These are phyloP conservation scores for Azemiops feae DNA, from an alignment of 2,113 vertebrate species.

Conservation along the genomic window DNA sequence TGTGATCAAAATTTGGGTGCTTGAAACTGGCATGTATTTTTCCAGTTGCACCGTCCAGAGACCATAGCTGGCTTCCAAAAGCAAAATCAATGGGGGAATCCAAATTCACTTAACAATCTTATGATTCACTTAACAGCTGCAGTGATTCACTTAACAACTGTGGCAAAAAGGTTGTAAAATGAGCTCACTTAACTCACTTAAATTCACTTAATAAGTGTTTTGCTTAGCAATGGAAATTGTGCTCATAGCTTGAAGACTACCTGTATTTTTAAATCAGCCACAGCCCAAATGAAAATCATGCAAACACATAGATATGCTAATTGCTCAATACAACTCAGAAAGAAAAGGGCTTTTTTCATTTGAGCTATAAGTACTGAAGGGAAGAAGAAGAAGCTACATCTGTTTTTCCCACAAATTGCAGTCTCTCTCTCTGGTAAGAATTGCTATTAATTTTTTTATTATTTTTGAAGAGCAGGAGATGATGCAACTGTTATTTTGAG, in stretches of 20 bases:
- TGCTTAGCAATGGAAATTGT: neutral
- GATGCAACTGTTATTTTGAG: neutral
- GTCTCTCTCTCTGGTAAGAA: neutral
- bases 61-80: neutral
- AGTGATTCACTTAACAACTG: neutral
- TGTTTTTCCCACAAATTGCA: neutral
- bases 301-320: neutral
- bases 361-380: neutral
- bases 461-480: neutral
- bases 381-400: neutral
- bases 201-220: neutral
- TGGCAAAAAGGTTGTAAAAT: neutral
- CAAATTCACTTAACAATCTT: neutral
- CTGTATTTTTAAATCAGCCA: neutral
- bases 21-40: neutral
- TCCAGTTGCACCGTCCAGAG: neutral
- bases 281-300: neutral
- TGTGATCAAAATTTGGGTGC: neutral
- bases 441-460: neutral
- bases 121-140: neutral
- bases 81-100: too few species aligned
- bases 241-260: neutral
- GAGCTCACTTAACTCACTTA: too few species aligned
- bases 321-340: neutral
- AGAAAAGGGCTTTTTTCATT: neutral